Evolutionary conservation across 2,888 invertebrate genomes (phyloP).

Genomic region (Azorinus chamasolen): DNA sequence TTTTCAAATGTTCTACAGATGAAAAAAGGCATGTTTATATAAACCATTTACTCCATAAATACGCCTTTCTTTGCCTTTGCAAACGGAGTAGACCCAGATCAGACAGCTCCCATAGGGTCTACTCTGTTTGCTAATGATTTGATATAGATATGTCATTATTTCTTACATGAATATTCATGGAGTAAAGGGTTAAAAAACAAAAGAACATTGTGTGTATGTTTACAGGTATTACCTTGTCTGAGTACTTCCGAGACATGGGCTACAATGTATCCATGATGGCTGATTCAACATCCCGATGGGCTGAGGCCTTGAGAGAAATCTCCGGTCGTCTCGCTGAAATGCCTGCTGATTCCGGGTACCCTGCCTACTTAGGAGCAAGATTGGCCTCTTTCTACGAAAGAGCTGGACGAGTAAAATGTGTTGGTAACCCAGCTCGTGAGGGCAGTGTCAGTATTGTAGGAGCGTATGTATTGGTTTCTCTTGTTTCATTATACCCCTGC

Average conservation of each 20-base stretch:
- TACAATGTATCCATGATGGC: slow-evolving; percentile 99
- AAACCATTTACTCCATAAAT: too few relatives aligned
- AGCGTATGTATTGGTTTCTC: slow-evolving; percentile 88
- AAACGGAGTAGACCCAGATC: too few relatives aligned
- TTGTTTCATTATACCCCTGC: neutral
- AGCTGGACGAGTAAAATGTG: slow-evolving; percentile 98
- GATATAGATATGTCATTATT: too few relatives aligned
- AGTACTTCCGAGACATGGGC: slow-evolving; percentile 99
- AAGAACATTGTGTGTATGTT: too few relatives aligned
- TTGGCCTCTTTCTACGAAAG: slow-evolving; percentile 99
- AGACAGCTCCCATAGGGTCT: too few relatives aligned
- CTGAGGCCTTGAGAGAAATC: slow-evolving; percentile 99
- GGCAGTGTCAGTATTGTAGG: slow-evolving; percentile 99
- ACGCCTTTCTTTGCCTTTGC: too few relatives aligned
- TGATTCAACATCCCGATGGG: slow-evolving; percentile 99
- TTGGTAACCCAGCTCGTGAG: slow-evolving; percentile 99
- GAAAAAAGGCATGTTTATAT: too few relatives aligned
- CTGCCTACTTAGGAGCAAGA: slow-evolving; percentile 99
- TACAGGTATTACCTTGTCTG: slow-evolving; percentile 98
- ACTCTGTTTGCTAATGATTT: too few relatives aligned
- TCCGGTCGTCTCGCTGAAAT: slow-evolving; percentile 99
- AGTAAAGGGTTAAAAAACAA: too few relatives aligned
- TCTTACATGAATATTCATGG: too few relatives aligned
- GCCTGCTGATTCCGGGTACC: slow-evolving; percentile 98
- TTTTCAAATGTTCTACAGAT: too few relatives aligned